These are phyloP conservation scores for Pterostichus niger DNA, from an alignment of 2,888 invertebrate genomes.

Conservation along the genomic window DNA sequence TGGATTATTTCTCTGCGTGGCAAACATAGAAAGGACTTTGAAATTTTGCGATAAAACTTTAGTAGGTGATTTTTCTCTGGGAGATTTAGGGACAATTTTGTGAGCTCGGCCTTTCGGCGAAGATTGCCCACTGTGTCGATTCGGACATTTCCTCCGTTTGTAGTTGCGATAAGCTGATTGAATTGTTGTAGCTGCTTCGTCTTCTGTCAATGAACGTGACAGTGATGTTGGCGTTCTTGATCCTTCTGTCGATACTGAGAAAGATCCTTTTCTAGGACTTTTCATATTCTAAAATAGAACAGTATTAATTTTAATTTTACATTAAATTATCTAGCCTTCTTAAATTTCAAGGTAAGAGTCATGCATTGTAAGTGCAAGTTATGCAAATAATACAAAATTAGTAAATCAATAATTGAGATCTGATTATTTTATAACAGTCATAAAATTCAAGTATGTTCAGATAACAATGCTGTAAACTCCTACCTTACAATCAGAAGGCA, in stretches of 20 bases:
- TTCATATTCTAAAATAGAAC: slow-evolving; percentile 66
- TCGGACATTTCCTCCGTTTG: slow-evolving; percentile 71
- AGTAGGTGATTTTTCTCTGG: slow-evolving; percentile 74
- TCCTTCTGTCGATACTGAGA: slow-evolving; percentile 25
- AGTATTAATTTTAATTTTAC: not conserved
- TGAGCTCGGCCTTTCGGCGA: slow-evolving; percentile 66
- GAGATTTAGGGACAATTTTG: slow-evolving; percentile 68
- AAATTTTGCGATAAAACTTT: slow-evolving; percentile 69
- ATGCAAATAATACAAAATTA: not conserved
- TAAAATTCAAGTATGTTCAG: slow-evolving; percentile 11
- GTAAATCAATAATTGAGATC: slow-evolving; percentile 3
- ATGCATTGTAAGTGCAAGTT: slow-evolving; percentile 76
- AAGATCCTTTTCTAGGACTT: not conserved
- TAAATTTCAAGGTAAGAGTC: slow-evolving; percentile 76
- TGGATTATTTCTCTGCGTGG: slow-evolving; percentile 14
- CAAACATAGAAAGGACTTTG: slow-evolving; percentile 67
- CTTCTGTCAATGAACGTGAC: slow-evolving; percentile 67
- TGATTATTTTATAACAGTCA: slow-evolving; percentile 24
- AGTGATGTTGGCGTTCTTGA: slow-evolving; percentile 5
- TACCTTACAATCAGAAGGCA: slow-evolving; percentile 69
- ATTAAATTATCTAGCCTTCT: slow-evolving; percentile 25
- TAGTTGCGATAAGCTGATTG: slow-evolving; percentile 73
- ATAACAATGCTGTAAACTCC: slow-evolving; percentile 71
- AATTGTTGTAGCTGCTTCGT: slow-evolving; percentile 74
- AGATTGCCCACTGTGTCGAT: not conserved